A percentile compares a stretch with the other conserved stretches of the same genome.
Conservation (phyloP, 2,888 invertebrate genomes). For the Argyresthia albistria region DNA sequence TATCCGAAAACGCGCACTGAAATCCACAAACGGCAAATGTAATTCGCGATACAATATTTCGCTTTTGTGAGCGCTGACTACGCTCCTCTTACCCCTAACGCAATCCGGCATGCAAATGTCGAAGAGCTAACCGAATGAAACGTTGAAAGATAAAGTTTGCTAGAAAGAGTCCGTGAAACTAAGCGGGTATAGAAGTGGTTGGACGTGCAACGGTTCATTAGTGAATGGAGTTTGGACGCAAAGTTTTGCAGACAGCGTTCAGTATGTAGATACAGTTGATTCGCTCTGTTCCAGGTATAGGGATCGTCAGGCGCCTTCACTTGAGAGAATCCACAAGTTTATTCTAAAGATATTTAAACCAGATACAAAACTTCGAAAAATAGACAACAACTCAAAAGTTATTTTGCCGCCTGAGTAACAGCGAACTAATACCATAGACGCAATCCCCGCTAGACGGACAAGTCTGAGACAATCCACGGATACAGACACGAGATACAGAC, state of each 20-base stretch:
- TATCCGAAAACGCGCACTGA: neutral
- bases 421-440: no score
- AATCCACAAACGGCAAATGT: constrained; percentile 24
- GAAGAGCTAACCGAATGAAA: constrained; percentile 21
- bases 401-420: no score
- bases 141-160: constrained; percentile 22
- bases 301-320: no score
- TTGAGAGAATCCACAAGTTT: no score
- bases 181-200: constrained; percentile 24
- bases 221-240: constrained; percentile 16
- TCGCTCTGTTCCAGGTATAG: no score
- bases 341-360: no score
- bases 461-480: no score
- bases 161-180: constrained; percentile 30
- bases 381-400: no score
- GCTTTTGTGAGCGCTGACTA: constrained; percentile 13
- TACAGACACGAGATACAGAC: no score
- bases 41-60: constrained; percentile 27
- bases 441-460: no score
- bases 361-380: no score
- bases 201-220: constrained; percentile 40
- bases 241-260: constrained; percentile 12
- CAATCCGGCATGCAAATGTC: constrained; percentile 36
- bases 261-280: no score
- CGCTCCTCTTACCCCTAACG: constrained; percentile 15